phyloP scores from a whole-genome alignment of 2,797 vertebrate genomes.

The Botia kubotai region DNA sequence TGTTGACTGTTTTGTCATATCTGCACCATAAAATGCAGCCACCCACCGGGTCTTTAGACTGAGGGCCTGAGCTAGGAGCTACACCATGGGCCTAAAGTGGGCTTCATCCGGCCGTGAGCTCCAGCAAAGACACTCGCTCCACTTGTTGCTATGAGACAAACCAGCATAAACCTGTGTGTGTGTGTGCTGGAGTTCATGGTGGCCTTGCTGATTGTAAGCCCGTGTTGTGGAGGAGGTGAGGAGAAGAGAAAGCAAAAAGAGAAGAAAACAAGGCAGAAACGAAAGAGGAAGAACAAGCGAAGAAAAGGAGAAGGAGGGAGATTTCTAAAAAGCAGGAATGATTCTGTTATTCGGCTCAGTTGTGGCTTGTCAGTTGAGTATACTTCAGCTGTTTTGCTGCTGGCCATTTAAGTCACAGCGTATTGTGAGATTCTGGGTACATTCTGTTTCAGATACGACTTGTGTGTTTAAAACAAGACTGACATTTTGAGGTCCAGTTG shows the following conservation, averaged over 20 bases:
- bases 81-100: constrained; percentile 52
- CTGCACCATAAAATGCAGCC: constrained; percentile 24
- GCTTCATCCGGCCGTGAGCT: constrained; percentile 40
- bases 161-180: constrained; percentile 70
- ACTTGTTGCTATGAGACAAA: constrained; percentile 85
- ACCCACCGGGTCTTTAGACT: constrained; percentile 20
- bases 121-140: constrained; percentile 64
- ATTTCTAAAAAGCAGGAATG: constrained; percentile 23
- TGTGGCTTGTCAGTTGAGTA: background rate
- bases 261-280: constrained; percentile 30
- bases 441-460: background rate
- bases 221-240: constrained; percentile 77
- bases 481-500: too few species aligned
- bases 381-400: constrained; percentile 17
- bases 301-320: constrained; percentile 36
- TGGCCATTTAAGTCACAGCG: background rate
- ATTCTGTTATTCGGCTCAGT: background rate
- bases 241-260: constrained; percentile 39
- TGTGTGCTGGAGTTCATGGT: constrained; percentile 66
- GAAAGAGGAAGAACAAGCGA: constrained; percentile 28
- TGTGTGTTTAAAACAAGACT: constrained; percentile 1
- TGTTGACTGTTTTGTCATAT: constrained; percentile 15
- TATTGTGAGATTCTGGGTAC: constrained; percentile 16
- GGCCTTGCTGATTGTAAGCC: constrained; percentile 75
- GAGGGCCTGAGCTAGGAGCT: constrained; percentile 37